Evolutionary conservation across 2,113 vertebrate species (phyloP), one percentile per base, ranked within the genome.

Genomic region (Cochlearius cochlearius): DNA sequence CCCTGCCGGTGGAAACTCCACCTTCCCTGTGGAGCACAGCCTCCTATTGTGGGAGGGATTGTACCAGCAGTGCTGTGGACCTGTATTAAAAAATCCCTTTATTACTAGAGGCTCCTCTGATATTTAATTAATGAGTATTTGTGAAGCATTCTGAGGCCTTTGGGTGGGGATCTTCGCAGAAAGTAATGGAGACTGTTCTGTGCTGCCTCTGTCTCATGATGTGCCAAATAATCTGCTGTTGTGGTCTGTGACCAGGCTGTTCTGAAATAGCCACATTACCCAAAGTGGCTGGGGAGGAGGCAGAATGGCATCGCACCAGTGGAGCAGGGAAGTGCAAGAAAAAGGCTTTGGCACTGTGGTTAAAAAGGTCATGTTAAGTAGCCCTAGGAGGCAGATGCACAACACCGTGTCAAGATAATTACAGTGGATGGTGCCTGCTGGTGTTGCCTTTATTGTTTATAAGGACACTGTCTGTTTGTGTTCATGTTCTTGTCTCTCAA

Each of bases 401-500:
- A 76, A 25, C 22, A 55, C 49, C 43, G 12, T 30, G 78, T 94
- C 64, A 76, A 43, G 29, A 67, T 50, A 85, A 94, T 94, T 92
- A 90, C n/a, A 77, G 66, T 0, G 12, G 39, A 71, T 62, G 47
- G 22, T 83, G 59, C 88, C 91, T 78, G n/a, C 60, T 89, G 66
- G 77, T 91, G 43, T 69, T 90, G 68, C 67, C 41, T 79, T 92
- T 79, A 45, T 39, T 82, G 30, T 86, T 92, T 91, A 56, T 94
- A 88, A 95, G 78, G 66, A 92, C 52, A 45, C 39, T 92, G 88
- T 91, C 94, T 81, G 36, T 59, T 86, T 90, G 23, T 88, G 34
- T 95, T 97, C n/a, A 17, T 63, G n/a, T 79, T 89, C 75, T 68
- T 74, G 59, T 88, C 68, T 75, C 45, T 96, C 83, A 75, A 36